Conservation (phyloP, 2,113 vertebrate species). For the Triplophysa tibetana region DNA sequence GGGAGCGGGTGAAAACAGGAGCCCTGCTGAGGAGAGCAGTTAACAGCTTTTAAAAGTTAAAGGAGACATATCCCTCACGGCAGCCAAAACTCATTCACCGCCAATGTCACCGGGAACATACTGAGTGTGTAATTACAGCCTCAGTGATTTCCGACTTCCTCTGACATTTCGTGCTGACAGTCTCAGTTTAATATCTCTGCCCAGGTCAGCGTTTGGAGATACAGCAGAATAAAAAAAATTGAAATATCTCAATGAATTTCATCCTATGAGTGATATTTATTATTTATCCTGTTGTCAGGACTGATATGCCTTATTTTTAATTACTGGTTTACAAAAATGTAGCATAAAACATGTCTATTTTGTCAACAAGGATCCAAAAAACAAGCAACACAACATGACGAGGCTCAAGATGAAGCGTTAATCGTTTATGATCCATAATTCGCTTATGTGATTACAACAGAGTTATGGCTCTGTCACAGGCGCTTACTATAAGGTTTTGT, state of each 20-base stretch:
- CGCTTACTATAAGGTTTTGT: neutral
- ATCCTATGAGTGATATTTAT: no score
- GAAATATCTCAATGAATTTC: no score
- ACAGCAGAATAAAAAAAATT: no score
- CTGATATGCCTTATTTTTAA: no score
- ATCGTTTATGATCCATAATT: slow-evolving; percentile 19
- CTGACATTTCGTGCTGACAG: slow-evolving; percentile 7
- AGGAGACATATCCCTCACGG: slow-evolving; percentile 34
- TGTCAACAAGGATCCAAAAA: neutral
- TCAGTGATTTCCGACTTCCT: slow-evolving; percentile 19
- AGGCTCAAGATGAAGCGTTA: slow-evolving; percentile 13
- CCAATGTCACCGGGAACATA: slow-evolving; percentile 9
- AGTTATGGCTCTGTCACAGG: slow-evolving; percentile 25
- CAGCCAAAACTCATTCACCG: slow-evolving; percentile 24
- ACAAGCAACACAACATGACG: neutral
- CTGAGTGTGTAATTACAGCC: slow-evolving; percentile 10
- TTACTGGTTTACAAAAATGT: no score
- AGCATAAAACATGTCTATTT: neutral
- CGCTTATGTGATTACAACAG: slow-evolving; percentile 24
- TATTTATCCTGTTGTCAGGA: no score
- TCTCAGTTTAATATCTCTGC: neutral
- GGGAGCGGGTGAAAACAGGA: slow-evolving; percentile 1
- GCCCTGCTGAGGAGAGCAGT: slow-evolving; percentile 17
- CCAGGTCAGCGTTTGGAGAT: neutral
- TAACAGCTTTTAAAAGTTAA: slow-evolving; percentile 42